Conservation (phyloP, 92 coral and sea anemone species). For the Porites cylindrica region DNA sequence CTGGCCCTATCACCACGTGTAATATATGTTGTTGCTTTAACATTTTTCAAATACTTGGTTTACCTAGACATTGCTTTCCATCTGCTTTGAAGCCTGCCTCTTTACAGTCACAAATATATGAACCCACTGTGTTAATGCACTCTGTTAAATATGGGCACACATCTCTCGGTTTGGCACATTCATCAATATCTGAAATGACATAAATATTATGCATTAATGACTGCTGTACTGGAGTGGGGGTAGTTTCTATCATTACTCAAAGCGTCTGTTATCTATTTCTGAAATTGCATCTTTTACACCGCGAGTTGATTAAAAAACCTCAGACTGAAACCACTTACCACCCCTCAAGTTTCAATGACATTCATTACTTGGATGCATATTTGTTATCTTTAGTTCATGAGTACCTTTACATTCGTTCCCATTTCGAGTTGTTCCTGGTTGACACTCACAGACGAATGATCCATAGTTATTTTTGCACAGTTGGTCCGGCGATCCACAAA, state of each 20-base stretch:
- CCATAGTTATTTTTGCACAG: not conserved
- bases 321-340: too few species aligned
- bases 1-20: too few species aligned
- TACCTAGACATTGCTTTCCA: slow-evolving; percentile 68
- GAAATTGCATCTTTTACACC: too few species aligned
- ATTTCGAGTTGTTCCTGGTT: not conserved
- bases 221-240: too few species aligned
- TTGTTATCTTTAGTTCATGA: too few species aligned
- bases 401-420: not conserved
- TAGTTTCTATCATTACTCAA: too few species aligned
- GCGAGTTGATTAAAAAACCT: too few species aligned
- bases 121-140: slow-evolving; percentile 40
- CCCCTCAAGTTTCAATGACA: too few species aligned
- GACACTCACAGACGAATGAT: slow-evolving; percentile 2
- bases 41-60: not conserved
- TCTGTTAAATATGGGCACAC: slow-evolving; percentile 45
- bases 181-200: slow-evolving; percentile 41
- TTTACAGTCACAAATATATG: slow-evolving; percentile 54
- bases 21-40: too few species aligned
- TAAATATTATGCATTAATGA: too few species aligned
- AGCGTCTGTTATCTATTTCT: too few species aligned
- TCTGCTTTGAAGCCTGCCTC: slow-evolving; percentile 53
- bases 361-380: too few species aligned
- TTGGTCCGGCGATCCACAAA: slow-evolving; percentile 13
- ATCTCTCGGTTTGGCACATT: slow-evolving; percentile 21